Evolutionary conservation across 2,888 invertebrate species (phyloP), one percentile per base, ranked within the genome.

Genomic region (Cataglyphis albicans): DNA sequence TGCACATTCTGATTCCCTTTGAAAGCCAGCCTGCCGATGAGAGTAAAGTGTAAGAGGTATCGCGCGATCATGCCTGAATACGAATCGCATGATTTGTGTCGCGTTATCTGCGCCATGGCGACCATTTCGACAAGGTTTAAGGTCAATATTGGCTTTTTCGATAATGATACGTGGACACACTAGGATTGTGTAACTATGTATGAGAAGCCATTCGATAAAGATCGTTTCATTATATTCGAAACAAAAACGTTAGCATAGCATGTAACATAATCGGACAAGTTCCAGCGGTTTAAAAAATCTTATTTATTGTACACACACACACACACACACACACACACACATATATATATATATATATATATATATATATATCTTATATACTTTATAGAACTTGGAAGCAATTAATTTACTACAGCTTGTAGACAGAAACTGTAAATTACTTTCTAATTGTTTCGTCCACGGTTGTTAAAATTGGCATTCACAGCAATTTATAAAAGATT

Each of bases 61-160:
- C 67, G 52, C 44, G 57, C 81, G 81, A 88, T 81, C 76, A 63
- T 44, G 80, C 21, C 18, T 85, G 88, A 88, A 88, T 88, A 76
- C 78, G 87, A 88, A 88, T 88, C 83, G 82, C 29, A 29, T 80
- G 84, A 86, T 82, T 82, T 73, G 70, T 64, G 59, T 70, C 80
- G 80, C 81, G 84, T 87, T 88, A 88, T 84, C 63, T 59, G 48
- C 35, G 63, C 38, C 29, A 41, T 52, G 25, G 38, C 78, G 85
- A 82, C 55, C 70, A 44, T 78, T 59, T 35, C 59, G 12, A 35
- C 48, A 18, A 9, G 21, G 15, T 6, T 44, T n/a, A 44, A 41
- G 41, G 55, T 12, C 25, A 18, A 52, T 38, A 32, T 44, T 44
- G 70, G 25, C 44, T 25, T 38, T 29, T 32, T 35, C 9, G 41